phyloP scores from a whole-genome alignment of 1,140 invertebrate genomes.

The Holotrichia oblita region DNA sequence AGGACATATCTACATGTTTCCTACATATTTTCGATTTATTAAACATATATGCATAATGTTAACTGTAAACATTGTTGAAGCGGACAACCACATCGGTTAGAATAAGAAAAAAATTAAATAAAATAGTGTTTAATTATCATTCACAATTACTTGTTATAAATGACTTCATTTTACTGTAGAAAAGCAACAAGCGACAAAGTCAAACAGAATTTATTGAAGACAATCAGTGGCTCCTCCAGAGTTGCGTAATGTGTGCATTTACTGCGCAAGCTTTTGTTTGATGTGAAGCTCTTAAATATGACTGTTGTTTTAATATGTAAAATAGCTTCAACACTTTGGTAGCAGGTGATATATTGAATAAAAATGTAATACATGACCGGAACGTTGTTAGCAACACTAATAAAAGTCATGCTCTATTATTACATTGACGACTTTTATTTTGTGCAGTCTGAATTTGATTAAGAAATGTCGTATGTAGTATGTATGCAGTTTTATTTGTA shows the following conservation, averaged over 20 bases:
- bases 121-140: background rate
- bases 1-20: background rate
- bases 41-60: background rate
- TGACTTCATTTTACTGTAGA: background rate
- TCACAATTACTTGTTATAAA: constrained; percentile 8
- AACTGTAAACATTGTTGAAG: background rate
- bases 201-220: background rate
- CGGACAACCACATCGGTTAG: background rate
- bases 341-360: constrained; percentile 8
- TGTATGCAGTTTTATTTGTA: background rate
- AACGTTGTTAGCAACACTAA: background rate
- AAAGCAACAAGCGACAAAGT: background rate
- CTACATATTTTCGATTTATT: background rate
- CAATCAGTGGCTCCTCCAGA: background rate
- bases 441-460: too few species aligned
- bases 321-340: background rate
- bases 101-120: background rate
- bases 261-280: background rate
- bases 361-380: background rate
- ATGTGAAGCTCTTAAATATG: background rate
- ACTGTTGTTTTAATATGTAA: constrained; percentile 7
- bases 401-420: background rate
- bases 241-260: background rate
- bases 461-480: too few species aligned
- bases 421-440: too few species aligned